Conservation (phyloP, 2,113 vertebrate genomes). For the Amphiprion ocellaris region DNA sequence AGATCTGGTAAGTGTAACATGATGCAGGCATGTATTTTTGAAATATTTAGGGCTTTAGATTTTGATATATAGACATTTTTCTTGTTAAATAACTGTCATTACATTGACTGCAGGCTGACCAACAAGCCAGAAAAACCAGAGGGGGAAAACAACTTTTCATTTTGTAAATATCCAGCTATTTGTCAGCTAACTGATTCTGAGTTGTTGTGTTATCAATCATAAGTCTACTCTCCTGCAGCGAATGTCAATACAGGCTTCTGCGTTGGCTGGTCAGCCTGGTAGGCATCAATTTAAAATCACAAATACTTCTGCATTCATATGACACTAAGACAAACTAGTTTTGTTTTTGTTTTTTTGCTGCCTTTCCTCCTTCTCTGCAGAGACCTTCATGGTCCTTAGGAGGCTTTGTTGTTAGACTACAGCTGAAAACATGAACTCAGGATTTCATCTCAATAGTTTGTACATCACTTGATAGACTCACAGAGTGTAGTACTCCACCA, state of each 20-base stretch:
- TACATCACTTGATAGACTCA: constrained; percentile 20
- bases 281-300: constrained; percentile 26
- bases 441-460: constrained; percentile 27
- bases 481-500: too few relatives aligned
- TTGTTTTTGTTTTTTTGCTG: background rate
- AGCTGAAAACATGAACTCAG: constrained; percentile 32
- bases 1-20: too few relatives aligned
- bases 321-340: constrained; percentile 14
- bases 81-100: too few relatives aligned
- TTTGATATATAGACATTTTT: too few relatives aligned
- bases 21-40: too few relatives aligned
- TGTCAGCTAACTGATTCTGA: background rate
- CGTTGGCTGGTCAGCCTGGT: background rate
- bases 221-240: constrained; percentile 21
- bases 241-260: constrained; percentile 3
- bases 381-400: constrained; percentile 17
- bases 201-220: background rate
- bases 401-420: constrained; percentile 12
- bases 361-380: constrained; percentile 4
- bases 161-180: background rate
- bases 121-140: too few relatives aligned
- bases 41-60: too few relatives aligned
- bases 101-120: too few relatives aligned
- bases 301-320: constrained; percentile 15
- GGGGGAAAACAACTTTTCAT: too few relatives aligned